These are phyloP conservation scores for Serinus canaria DNA, from an alignment of 2,113 vertebrate genomes.

Conservation along the genomic window DNA sequence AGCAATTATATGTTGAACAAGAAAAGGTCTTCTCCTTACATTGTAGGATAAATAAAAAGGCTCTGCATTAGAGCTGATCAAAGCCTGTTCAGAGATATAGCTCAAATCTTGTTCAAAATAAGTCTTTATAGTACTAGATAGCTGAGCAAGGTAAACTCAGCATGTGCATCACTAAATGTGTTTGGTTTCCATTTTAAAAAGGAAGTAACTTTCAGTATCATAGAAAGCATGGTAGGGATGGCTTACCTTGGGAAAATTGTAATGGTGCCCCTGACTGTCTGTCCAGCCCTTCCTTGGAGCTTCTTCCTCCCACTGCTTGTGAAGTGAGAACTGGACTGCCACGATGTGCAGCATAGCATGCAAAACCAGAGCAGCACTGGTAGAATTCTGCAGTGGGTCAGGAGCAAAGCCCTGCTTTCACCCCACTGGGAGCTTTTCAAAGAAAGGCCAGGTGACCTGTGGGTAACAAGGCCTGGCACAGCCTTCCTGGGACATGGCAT, in stretches of 20 bases:
- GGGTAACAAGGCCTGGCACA: neutral
- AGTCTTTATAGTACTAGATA: conserved; percentile 27
- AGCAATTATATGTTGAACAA: conserved; percentile 62
- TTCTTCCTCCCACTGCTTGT: neutral
- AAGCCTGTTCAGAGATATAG: neutral
- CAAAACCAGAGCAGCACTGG: neutral
- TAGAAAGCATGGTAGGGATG: neutral
- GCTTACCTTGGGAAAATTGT: neutral
- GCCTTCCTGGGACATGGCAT: neutral
- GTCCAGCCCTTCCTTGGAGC: neutral
- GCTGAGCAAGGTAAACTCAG: neutral
- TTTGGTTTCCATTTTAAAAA: neutral
- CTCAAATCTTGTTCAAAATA: conserved; percentile 26
- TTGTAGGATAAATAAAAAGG: conserved; percentile 47
- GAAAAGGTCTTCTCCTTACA: conserved; percentile 19
- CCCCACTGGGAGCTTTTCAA: neutral
- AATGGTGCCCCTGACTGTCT: neutral
- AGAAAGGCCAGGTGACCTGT: neutral
- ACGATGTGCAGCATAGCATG: accelerated
- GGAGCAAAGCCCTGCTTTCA: neutral
- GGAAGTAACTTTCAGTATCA: neutral
- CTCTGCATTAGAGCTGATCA: neutral
- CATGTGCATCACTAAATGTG: neutral
- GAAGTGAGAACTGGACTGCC: neutral
- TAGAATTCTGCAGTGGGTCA: neutral